Evolutionary conservation across 2,888 invertebrate genomes (phyloP), one percentile per base, ranked within the genome.

Genomic region (Nomada goodeniana): DNA sequence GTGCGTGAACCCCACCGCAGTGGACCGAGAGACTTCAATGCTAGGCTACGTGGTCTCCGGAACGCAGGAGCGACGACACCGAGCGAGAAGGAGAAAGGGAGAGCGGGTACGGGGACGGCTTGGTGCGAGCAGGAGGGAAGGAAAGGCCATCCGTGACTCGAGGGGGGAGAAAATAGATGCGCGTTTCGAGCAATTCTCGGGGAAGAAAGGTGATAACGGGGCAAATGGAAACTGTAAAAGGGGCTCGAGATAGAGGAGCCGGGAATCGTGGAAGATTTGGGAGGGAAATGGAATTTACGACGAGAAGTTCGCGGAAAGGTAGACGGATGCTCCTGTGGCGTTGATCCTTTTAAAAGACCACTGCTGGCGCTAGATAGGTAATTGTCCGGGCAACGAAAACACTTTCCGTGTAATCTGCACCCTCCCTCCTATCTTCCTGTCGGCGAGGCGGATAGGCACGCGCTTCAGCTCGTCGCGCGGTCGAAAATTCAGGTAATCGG

Each of bases 1-100:
- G 61, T 65, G 75, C 70, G 85, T 63, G 80, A 67, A 50, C 47
- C 18, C n/a, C 65, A 53, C n/a, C 26, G 71, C 59, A 53, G 36
- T 67, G 57, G 44, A 44, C 55, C 82, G 76, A 84, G 89, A 88
- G 89, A 89, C 83, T 89, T 90, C 83, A 87, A 89, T 82, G 89
- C 89, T 82, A 42, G 86, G 84, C 82, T 86, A 85, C 82, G 89
- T 80, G 88, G 82, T 84, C 83, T 75, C 68, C 53, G 72, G 65
- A 79, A 78, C 76, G 84, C 70, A 73, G 79, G 76, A 76, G 79
- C 67, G 71, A 59, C 82, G 61, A 77, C 69, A 68, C 71, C 47
- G 68, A 26, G 60, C 50, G 60, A 42, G 77, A 69, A 65, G 53
- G 52, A 60, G 57, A 50, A 23, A 57, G 13, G 47, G 52, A 11